phyloP scores from a whole-genome alignment of 2,797 vertebrate species.

The Tapirus indicus region DNA sequence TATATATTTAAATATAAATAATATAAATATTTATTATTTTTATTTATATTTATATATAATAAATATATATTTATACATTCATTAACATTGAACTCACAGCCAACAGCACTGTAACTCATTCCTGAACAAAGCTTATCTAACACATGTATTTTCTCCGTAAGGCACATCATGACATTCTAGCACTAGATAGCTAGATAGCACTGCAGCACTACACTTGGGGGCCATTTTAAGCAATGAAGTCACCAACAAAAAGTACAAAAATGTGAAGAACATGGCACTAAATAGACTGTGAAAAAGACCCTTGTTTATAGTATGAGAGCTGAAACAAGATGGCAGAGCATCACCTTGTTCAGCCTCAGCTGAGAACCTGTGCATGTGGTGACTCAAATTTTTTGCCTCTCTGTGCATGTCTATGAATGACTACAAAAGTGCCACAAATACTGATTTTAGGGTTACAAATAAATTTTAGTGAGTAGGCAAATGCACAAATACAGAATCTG shows the following conservation, averaged over 20 bases:
- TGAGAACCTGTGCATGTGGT: not conserved
- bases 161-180: not conserved
- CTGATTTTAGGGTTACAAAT: not conserved
- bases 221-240: not conserved
- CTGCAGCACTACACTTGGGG: not conserved
- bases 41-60: no score
- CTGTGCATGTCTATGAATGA: not conserved
- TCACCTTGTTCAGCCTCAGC: not conserved
- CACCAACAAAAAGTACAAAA: not conserved
- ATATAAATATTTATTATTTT: no score
- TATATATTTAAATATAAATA: not conserved
- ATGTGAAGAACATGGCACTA: not conserved
- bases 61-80: not conserved
- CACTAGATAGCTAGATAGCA: not conserved
- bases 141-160: not conserved
- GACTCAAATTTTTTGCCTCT: not conserved
- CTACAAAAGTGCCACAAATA: not conserved
- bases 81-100: not conserved
- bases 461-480: not conserved
- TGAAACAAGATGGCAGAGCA: not conserved
- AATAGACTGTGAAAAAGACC: not conserved
- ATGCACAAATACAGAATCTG: not conserved
- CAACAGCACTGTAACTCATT: not conserved
- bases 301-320: not conserved
- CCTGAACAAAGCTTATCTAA: slow-evolving; percentile 4